These are phyloP conservation scores for Aspidiotus rigidus DNA, from an alignment of 2,888 invertebrate species.

Conservation along the genomic window DNA sequence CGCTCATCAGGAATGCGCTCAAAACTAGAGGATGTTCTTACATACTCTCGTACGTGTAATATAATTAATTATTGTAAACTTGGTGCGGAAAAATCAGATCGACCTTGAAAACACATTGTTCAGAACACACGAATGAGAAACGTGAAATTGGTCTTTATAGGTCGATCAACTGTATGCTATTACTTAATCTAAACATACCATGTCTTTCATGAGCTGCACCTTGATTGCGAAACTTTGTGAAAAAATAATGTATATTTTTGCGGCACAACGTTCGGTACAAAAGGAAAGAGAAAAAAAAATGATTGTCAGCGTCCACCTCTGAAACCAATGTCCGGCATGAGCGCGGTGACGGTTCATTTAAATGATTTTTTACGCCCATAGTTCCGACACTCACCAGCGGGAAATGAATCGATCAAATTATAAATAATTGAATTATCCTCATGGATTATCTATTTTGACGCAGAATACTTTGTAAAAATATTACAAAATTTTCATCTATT, in stretches of 20 bases:
- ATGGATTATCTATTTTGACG: too few species aligned
- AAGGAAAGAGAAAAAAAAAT: background rate
- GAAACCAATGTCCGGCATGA: background rate
- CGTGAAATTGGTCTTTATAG: background rate
- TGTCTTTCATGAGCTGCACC: background rate
- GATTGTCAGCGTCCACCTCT: background rate
- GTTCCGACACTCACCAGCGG: background rate
- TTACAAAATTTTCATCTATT: too few species aligned
- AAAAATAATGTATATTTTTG: too few species aligned
- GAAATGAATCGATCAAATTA: slow-evolving; percentile 4
- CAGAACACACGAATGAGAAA: background rate
- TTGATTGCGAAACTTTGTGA: background rate
- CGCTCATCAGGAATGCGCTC: too few species aligned
- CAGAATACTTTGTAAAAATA: too few species aligned
- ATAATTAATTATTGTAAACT: background rate
- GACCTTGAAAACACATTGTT: background rate
- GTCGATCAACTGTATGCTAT: slow-evolving; percentile 3
- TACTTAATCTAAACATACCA: slow-evolving; percentile 3
- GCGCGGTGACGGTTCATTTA: background rate
- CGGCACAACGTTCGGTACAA: too few species aligned
- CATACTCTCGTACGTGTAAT: background rate
- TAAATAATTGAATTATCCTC: background rate
- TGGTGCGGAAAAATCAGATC: background rate
- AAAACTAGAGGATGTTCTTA: too few species aligned
- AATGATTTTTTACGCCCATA: slow-evolving; percentile 4